Evolutionary conservation across 2,113 vertebrate species (phyloP).

Genomic region (Rattus rattus): DNA sequence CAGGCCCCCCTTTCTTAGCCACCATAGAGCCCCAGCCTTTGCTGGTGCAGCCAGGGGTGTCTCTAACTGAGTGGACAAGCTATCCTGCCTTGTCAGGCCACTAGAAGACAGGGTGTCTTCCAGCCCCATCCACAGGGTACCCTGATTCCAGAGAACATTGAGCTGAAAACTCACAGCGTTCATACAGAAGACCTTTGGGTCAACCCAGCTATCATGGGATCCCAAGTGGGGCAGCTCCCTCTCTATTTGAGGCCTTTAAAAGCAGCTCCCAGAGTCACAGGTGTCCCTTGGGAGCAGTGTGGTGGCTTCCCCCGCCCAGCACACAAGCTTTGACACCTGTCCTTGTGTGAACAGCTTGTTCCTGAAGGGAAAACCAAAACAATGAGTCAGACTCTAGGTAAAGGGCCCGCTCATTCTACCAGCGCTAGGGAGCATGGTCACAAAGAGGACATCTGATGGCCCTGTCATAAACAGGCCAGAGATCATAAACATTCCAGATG

Average conservation of each 20-base stretch:
- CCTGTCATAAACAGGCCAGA: not conserved
- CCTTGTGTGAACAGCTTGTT: not conserved
- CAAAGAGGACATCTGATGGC: not conserved
- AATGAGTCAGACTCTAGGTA: not conserved
- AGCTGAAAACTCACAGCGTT: not conserved
- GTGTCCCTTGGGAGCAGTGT: not conserved
- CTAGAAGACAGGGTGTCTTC: not conserved
- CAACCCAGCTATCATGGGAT: not conserved
- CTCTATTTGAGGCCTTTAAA: not conserved
- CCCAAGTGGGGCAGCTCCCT: not conserved
- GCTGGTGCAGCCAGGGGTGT: not conserved
- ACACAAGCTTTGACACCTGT: not conserved
- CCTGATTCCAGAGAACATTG: not conserved
- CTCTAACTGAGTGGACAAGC: not conserved
- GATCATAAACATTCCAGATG: not conserved
- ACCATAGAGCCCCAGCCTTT: no score
- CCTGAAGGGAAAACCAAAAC: not conserved
- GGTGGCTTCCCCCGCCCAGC: not conserved
- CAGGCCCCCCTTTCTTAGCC: not conserved
- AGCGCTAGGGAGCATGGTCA: rapidly evolving
- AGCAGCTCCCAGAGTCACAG: not conserved
- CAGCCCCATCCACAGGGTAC: no score
- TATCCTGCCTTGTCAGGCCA: not conserved
- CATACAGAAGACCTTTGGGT: not conserved
- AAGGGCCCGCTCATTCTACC: rapidly evolving